phyloP scores from a whole-genome alignment of 1,140 invertebrate genomes.

The Contarinia nasturtii region DNA sequence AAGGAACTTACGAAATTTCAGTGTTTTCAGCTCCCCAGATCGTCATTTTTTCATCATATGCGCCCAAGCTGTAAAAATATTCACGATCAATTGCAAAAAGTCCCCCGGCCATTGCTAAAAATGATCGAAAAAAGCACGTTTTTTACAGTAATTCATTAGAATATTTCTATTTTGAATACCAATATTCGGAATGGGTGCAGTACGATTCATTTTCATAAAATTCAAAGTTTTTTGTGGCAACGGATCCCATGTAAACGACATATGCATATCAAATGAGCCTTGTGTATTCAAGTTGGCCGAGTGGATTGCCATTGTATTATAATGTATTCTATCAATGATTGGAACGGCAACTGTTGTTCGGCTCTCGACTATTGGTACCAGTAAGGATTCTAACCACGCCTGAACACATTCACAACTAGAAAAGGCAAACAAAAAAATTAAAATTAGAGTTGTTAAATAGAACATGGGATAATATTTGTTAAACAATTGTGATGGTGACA shows the following conservation, averaged over 20 bases:
- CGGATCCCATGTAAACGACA: constrained; percentile 90
- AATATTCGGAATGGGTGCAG: constrained; percentile 72
- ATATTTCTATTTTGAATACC: no score
- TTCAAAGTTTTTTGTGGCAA: constrained; percentile 92
- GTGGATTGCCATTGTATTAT: constrained; percentile 91
- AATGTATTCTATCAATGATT: constrained; percentile 95
- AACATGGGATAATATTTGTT: no score
- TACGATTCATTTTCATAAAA: constrained; percentile 70
- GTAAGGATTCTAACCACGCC: constrained; percentile 84
- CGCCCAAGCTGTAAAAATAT: constrained; percentile 92
- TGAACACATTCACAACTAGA: constrained; percentile 83
- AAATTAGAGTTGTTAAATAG: no score
- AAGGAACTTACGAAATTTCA: no score
- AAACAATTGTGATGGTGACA: no score
- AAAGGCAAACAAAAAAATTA: constrained; percentile 55
- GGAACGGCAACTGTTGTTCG: constrained; percentile 88
- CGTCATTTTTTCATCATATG: constrained; percentile 98
- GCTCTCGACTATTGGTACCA: constrained; percentile 80
- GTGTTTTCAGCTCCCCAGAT: constrained; percentile 97
- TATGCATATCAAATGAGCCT: constrained; percentile 96
- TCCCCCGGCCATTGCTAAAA: constrained; percentile 99
- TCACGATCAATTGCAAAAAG: constrained; percentile 91
- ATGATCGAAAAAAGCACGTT: no score
- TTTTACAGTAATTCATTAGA: no score
- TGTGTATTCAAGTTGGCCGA: constrained; percentile 88